Percentiles rank a stretch among this genome's conserved stretches.
Conservation (phyloP, 2,797 vertebrate genomes). For the Clamator glandarius region DNA sequence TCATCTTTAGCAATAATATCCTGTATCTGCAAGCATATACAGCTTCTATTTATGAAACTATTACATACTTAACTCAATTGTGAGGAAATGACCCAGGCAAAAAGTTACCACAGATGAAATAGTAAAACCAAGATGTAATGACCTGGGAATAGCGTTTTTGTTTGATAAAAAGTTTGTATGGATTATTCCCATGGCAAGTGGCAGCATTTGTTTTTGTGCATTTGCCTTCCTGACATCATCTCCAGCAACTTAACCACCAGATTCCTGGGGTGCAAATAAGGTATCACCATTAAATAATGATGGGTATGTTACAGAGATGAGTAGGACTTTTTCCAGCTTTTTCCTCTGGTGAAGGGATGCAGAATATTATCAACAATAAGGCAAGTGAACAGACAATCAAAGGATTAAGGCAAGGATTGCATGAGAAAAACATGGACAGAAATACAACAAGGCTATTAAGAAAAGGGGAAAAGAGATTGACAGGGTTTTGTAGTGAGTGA, state of each 20-base stretch:
- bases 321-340: not conserved
- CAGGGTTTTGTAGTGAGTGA: not conserved
- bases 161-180: constrained; percentile 1
- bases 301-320: not conserved
- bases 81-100: constrained; percentile 55
- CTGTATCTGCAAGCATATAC: constrained; percentile 37
- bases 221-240: not conserved
- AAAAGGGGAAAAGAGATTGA: not conserved
- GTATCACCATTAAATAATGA: not conserved
- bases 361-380: not conserved
- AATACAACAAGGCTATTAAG: not conserved
- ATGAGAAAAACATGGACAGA: not conserved
- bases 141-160: not conserved
- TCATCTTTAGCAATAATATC: constrained; percentile 58
- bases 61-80: constrained; percentile 64
- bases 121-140: constrained; percentile 22
- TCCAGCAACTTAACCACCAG: not conserved
- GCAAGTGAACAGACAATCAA: not conserved
- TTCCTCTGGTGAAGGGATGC: not conserved
- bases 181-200: not conserved
- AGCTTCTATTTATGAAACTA: constrained; percentile 66
- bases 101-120: constrained; percentile 7
- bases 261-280: not conserved
- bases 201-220: not conserved
- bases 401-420: not conserved